Percentiles rank a stretch among this genome's conserved stretches.
Evolutionary conservation across 2,113 vertebrate genomes (phyloP).

Genomic region (Orcinus orca): DNA sequence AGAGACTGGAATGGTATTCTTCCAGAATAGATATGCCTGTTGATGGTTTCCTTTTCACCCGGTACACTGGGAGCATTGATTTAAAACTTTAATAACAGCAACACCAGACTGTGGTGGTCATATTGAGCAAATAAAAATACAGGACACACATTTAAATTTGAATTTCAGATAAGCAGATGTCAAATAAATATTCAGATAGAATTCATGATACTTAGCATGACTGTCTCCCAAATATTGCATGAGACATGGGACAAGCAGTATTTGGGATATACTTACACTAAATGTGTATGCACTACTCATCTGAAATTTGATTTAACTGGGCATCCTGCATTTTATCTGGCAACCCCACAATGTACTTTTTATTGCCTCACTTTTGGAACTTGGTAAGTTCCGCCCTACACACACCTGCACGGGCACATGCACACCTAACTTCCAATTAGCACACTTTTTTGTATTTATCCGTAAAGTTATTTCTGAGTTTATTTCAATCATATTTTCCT

Average conservation of each 20-base stretch:
- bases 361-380: background rate
- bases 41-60: background rate
- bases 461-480: constrained; percentile 59
- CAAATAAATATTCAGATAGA: background rate
- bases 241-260: background rate
- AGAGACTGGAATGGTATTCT: background rate
- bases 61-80: background rate
- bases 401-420: background rate
- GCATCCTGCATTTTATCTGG: background rate
- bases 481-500: constrained; percentile 69
- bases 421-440: background rate
- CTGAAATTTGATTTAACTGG: background rate
- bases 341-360: background rate
- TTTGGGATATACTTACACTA: background rate
- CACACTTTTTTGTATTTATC: background rate
- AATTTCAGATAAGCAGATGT: background rate
- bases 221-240: background rate
- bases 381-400: background rate
- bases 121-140: background rate
- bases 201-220: background rate
- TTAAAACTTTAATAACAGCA: background rate
- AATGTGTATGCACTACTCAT: background rate
- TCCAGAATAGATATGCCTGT: background rate
- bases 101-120: background rate
- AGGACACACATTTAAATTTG: background rate